Conservation (phyloP, 37 sponge, comb jelly and placozoan genomes). For the Petrosia ficiformis region DNA sequence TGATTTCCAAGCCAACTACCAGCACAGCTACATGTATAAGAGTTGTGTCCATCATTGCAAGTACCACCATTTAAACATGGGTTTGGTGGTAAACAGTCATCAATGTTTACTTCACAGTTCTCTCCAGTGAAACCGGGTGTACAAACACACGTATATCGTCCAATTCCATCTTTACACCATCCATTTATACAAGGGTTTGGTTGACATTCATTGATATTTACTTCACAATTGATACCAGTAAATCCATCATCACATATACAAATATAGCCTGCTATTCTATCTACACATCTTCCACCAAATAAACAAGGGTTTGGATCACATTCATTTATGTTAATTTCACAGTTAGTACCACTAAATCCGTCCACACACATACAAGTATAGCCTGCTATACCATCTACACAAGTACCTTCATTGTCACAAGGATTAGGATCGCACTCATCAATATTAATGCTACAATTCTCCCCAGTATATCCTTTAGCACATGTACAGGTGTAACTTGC, state of each 20-base stretch:
- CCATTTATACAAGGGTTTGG: constrained; percentile 25
- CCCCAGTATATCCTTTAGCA: constrained; percentile 47
- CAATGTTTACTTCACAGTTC: constrained; percentile 16
- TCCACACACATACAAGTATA: constrained; percentile 39
- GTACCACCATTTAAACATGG: constrained; percentile 37
- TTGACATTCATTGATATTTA: constrained; percentile 2
- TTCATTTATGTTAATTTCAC: constrained; percentile 21
- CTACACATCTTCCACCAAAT: constrained; percentile 23
- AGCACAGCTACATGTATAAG: constrained; percentile 13
- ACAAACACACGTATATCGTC: constrained; percentile 4
- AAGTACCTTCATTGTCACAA: constrained; percentile 55
- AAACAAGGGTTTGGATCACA: constrained; percentile 3
- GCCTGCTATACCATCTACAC: constrained; percentile 13
- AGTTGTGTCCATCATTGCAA: constrained; percentile 11
- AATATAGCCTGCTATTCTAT: neutral
- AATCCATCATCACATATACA: constrained; percentile 34
- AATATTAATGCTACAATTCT: constrained; percentile 24
- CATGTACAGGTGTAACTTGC: too few relatives aligned
- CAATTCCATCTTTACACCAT: neutral
- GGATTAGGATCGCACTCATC: constrained; percentile 33
- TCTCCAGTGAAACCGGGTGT: constrained; percentile 48
- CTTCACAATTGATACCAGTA: constrained; percentile 38
- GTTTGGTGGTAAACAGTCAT: constrained; percentile 11
- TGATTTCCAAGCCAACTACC: neutral
- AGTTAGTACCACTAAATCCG: constrained; percentile 16